These are phyloP conservation scores for Sterrhoptilus dennistouni DNA, from an alignment of 2,113 vertebrate genomes.

Conservation along the genomic window DNA sequence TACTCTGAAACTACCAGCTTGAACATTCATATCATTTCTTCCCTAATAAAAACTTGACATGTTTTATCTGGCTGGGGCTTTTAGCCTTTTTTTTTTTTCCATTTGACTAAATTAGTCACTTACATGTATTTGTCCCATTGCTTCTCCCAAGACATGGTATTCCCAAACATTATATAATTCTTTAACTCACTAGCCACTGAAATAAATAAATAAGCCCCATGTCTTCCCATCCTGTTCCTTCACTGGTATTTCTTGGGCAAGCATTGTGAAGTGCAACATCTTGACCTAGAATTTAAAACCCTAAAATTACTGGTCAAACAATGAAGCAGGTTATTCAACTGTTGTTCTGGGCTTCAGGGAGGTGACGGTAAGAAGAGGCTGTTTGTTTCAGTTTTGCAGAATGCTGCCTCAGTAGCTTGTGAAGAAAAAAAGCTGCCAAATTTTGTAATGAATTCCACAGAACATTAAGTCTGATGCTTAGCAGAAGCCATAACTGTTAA, in stretches of 20 bases:
- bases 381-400: not conserved
- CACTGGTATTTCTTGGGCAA: not conserved
- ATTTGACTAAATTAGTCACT: slow-evolving; percentile 4
- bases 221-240: not conserved
- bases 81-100: not conserved
- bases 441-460: slow-evolving; percentile 70
- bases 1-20: slow-evolving; percentile 57
- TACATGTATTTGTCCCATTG: not conserved
- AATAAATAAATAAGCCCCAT: not conserved
- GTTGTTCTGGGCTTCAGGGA: not conserved
- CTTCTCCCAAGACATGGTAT: not conserved
- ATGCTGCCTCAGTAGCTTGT: slow-evolving; percentile 17
- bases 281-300: not conserved
- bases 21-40: slow-evolving; percentile 57
- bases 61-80: slow-evolving; percentile 9
- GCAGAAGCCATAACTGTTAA: slow-evolving; percentile 71
- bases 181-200: not conserved
- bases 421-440: slow-evolving; percentile 62
- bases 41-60: slow-evolving; percentile 48
- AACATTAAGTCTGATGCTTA: slow-evolving; percentile 71
- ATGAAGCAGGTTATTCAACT: not conserved
- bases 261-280: not conserved
- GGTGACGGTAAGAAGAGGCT: not conserved
- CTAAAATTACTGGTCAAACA: not conserved
- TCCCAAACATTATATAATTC: not conserved